These are phyloP conservation scores for Cossypha niveicapilla DNA, from an alignment of 2,797 vertebrate genomes.

Conservation along the genomic window DNA sequence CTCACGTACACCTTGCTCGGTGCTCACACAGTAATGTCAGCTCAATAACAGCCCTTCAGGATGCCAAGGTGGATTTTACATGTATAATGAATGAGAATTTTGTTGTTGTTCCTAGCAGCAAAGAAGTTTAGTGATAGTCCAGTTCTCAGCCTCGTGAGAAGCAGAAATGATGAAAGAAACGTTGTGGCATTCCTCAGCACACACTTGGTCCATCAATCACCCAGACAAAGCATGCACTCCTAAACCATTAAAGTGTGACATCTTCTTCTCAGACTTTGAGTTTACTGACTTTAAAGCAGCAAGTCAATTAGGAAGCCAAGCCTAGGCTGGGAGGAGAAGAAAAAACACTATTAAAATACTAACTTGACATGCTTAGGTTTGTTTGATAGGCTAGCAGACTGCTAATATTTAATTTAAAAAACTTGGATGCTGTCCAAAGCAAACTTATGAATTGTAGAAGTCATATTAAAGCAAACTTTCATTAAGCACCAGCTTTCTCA, in stretches of 20 bases:
- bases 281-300: slow-evolving; percentile 53
- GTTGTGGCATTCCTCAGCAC: not conserved
- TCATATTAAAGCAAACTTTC: slow-evolving; percentile 63
- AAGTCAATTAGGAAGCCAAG: slow-evolving; percentile 51
- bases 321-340: not conserved
- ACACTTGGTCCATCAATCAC: slow-evolving; percentile 75
- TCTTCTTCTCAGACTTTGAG: slow-evolving; percentile 41
- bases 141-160: not conserved
- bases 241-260: slow-evolving; percentile 72
- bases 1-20: fast-evolving
- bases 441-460: slow-evolving; percentile 56
- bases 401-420: slow-evolving; percentile 63
- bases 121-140: not conserved
- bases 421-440: slow-evolving; percentile 49
- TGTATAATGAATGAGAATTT: slow-evolving; percentile 43
- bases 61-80: not conserved
- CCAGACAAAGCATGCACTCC: slow-evolving; percentile 53
- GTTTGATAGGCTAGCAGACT: slow-evolving; percentile 58
- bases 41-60: slow-evolving; percentile 29
- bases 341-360: slow-evolving; percentile 43
- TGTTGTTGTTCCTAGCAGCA: slow-evolving; percentile 16
- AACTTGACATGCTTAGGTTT: slow-evolving; percentile 42
- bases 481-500: slow-evolving; percentile 53
- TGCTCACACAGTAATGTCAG: not conserved
- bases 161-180: slow-evolving; percentile 25